A percentile compares a stretch with the other conserved stretches of the same genome.
These are phyloP conservation scores for Platerodrilus igneus DNA, from an alignment of 2,888 invertebrate species.

Conservation along the genomic window DNA sequence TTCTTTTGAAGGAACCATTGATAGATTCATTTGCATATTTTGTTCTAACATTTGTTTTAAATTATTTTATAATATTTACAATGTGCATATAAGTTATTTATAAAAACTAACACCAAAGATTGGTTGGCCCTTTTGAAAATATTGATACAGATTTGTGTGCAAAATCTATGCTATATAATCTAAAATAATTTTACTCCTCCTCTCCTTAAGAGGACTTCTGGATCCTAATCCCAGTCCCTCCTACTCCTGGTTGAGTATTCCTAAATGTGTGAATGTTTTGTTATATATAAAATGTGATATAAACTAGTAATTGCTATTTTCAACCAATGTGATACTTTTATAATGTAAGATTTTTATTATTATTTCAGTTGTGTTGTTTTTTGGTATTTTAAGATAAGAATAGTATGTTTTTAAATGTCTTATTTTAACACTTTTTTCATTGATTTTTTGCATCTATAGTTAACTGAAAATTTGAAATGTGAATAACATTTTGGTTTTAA, in stretches of 20 bases:
- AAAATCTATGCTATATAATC: constrained; percentile 12
- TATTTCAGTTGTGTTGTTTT: constrained; percentile 13
- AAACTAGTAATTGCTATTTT: constrained; percentile 42
- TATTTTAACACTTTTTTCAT: too few species aligned
- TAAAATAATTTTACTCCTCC: constrained; percentile 28
- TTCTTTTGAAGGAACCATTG: too few species aligned
- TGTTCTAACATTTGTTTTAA: too few species aligned
- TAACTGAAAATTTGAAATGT: too few species aligned
- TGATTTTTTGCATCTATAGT: too few species aligned
- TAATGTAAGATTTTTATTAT: constrained; percentile 20
- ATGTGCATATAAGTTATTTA: too few species aligned
- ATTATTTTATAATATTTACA: too few species aligned
- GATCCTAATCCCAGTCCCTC: constrained; percentile 38
- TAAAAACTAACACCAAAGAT: too few species aligned
- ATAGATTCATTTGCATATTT: too few species aligned
- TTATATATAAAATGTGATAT: constrained; percentile 39
- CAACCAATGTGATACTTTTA: constrained; percentile 41
- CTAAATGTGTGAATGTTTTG: constrained; percentile 18
- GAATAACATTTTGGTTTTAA: too few species aligned
- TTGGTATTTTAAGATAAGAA: constrained; percentile 25
- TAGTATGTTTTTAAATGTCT: too few species aligned
- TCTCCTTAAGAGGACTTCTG: constrained; percentile 47
- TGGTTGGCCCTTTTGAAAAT: constrained; percentile 23
- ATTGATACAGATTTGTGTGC: constrained; percentile 3
- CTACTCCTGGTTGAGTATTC: constrained; percentile 29